A percentile compares a stretch with the other conserved stretches of the same genome.
Conservation (phyloP, 2,888 invertebrate genomes). For the Artemia sinica region DNA sequence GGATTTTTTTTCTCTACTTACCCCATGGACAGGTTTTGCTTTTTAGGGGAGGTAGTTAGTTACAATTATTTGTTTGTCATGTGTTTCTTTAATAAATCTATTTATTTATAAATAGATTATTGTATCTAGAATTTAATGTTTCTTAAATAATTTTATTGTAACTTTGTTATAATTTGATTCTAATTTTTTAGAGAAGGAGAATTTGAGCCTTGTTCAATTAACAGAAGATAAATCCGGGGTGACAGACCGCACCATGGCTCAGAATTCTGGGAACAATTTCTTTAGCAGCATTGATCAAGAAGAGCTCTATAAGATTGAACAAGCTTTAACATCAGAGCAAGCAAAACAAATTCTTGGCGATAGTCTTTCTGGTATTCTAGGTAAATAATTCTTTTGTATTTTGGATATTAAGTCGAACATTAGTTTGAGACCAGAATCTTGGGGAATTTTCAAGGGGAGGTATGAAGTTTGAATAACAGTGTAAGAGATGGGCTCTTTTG, state of each 20-base stretch:
- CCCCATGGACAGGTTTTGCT: too few species aligned
- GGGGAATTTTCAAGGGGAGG: too few species aligned
- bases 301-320: conserved; percentile 37
- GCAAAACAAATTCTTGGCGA: conserved; percentile 38
- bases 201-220: conserved; percentile 5
- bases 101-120: too few species aligned
- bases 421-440: too few species aligned
- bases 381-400: background rate
- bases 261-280: background rate
- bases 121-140: background rate
- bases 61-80: too few species aligned
- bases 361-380: conserved; percentile 16
- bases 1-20: too few species aligned
- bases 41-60: too few species aligned
- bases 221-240: background rate
- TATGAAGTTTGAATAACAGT: too few species aligned
- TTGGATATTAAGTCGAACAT: too few species aligned
- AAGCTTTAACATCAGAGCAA: conserved; percentile 37
- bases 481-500: too few species aligned
- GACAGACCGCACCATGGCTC: background rate
- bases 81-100: too few species aligned
- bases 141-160: background rate
- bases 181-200: background rate
- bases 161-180: background rate
- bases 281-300: conserved; percentile 34